Evolutionary conservation across 1,140 invertebrate genomes (phyloP).

Genomic region (Panulirus ornatus): DNA sequence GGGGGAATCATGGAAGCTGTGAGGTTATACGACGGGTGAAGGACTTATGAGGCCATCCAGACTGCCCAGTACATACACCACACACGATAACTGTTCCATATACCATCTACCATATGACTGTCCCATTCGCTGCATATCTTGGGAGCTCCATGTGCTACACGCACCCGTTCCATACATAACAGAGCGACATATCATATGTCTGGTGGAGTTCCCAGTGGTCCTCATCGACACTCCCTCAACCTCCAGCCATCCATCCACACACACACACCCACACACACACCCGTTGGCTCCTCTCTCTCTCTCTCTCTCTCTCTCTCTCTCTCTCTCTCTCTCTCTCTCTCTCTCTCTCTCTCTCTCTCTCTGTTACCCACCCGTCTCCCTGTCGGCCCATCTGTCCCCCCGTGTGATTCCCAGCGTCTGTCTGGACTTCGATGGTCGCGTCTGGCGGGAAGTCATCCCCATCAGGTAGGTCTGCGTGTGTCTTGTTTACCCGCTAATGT

Average conservation of each 20-base stretch:
- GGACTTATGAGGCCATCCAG: too few relatives aligned
- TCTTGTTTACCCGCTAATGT: neutral
- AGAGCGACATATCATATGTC: neutral
- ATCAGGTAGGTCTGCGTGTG: neutral
- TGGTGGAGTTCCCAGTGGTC: neutral
- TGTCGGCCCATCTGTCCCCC: neutral
- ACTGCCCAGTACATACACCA: too few relatives aligned
- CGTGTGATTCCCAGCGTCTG: neutral
- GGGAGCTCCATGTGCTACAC: neutral
- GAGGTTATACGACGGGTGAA: too few relatives aligned
- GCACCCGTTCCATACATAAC: neutral
- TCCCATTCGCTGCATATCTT: neutral
- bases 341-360: neutral
- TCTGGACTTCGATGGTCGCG: neutral
- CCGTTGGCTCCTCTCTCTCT: neutral
- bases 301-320: constrained; percentile 1
- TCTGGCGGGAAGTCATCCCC: neutral
- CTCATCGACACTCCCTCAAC: neutral
- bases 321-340: neutral
- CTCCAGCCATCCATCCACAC: neutral
- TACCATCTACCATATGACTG: neutral
- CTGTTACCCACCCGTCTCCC: neutral
- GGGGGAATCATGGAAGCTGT: too few relatives aligned
- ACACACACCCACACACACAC: neutral
- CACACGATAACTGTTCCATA: too few relatives aligned